Percentiles rank a stretch among this genome's conserved stretches.
phyloP scores from a whole-genome alignment of 2,797 vertebrate species.

The Labroides dimidiatus region DNA sequence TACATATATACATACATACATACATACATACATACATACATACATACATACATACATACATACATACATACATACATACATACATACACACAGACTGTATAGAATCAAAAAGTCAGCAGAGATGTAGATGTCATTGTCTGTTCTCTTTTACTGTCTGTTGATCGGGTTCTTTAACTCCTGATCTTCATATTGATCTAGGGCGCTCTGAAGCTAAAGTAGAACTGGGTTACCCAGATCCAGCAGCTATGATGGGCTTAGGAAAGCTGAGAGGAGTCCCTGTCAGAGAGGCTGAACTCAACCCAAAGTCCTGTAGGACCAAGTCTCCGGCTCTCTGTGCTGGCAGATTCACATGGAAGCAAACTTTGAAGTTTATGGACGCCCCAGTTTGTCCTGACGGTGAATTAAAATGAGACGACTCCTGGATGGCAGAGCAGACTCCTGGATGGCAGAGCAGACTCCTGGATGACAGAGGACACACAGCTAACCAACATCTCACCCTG shows the following conservation, averaged over 20 bases:
- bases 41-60: no score
- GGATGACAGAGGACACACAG: background rate
- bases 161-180: constrained; percentile 8
- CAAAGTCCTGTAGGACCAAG: constrained; percentile 12
- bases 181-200: constrained; percentile 67
- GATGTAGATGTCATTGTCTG: no score
- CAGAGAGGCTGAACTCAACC: constrained; percentile 12
- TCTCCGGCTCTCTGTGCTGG: constrained; percentile 19
- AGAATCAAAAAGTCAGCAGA: no score
- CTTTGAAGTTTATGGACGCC: background rate
- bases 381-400: background rate
- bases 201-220: constrained; percentile 38
- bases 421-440: background rate
- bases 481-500: no score
- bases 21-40: no score
- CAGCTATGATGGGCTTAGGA: no score
- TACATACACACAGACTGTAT: no score
- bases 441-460: no score
- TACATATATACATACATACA: no score
- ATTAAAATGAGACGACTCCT: background rate
- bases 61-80: no score
- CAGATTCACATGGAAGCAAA: constrained; percentile 23
- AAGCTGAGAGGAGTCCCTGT: constrained; percentile 1
- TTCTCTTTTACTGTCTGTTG: no score
- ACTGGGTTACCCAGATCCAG: constrained; percentile 69